Evolutionary conservation across 2,113 vertebrate species (phyloP), one percentile per base, ranked within the genome.

Genomic region (Dipodomys stephensi): DNA sequence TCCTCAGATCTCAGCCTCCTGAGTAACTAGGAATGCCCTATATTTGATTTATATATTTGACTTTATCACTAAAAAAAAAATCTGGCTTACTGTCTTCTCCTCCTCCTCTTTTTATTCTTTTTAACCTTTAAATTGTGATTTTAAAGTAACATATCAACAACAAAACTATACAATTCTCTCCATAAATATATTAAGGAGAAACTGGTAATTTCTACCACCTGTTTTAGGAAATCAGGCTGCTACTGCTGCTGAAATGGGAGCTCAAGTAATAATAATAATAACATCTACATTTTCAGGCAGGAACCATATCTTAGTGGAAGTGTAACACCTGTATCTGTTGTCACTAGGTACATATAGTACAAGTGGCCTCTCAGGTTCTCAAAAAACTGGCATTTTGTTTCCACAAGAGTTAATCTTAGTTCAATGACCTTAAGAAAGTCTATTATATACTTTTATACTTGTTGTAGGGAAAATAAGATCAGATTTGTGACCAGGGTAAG

Each of bases 401-500:
- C 79, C 67, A 79, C 32, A 81, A 60, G 57, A 93, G 65, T 49
- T 86, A 30, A 11, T 79, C 23, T 88, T 74, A 62, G 79, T 65
- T 71, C 62, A 44, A 2, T 69, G 18, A 62, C 65, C 22, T 79
- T 79, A 92, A 67, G 25, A 78, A 73, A 89, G 49, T 6, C 92
- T 87, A 74, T 10, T 87, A 35, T 30, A 68, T 0, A 87, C 19
- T 90, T 74, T 19, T 81, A 46, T 76, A 13, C 46, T 87, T 10
- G 13, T 19, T 80, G 7, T 9, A 83, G 67, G 53, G 32, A 86
- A 93, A 96, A 60, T 32, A 44, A 71, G 53, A 44, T 18, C 72
- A 62, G 15, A 85, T 68, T 83, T 94, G 44, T 68, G 53, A 88
- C 15, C 23, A 74, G 60, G 69, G 78, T 62, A 82, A 92, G 90